Percentiles rank a stretch among this genome's conserved stretches.
phyloP scores from a whole-genome alignment of 2,888 invertebrate genomes.

The Latheticus oryzae region DNA sequence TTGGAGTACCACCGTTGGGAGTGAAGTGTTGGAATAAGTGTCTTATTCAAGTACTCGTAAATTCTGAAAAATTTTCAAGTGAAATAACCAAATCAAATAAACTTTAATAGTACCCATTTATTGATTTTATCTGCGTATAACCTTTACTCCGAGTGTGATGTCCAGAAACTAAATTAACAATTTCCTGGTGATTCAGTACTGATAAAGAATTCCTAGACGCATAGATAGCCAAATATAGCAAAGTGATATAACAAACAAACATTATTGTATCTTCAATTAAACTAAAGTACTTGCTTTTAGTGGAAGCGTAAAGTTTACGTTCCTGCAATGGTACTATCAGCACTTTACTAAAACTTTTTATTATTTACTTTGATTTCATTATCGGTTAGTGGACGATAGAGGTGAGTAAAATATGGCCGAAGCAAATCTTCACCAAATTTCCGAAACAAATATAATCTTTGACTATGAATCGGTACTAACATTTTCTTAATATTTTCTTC shows the following conservation, averaged over 20 bases:
- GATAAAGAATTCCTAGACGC: constrained; percentile 49
- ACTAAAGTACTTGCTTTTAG: not conserved
- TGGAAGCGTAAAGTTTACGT: not conserved
- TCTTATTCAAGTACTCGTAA: constrained; percentile 45
- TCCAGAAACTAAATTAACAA: constrained; percentile 31
- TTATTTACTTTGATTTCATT: constrained; percentile 8
- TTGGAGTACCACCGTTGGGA: constrained; percentile 54
- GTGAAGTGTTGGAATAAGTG: constrained; percentile 50
- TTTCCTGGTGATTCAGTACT: constrained; percentile 46
- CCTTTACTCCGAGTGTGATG: constrained; percentile 1
- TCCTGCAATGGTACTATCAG: constrained; percentile 15
- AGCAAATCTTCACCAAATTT: constrained; percentile 47
- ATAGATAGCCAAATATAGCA: constrained; percentile 53
- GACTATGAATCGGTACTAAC: constrained; percentile 24
- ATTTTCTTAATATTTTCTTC: too few relatives aligned
- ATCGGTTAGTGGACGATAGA: constrained; percentile 43
- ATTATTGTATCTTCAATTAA: constrained; percentile 51
- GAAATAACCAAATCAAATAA: too few relatives aligned
- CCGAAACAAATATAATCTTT: constrained; percentile 47
- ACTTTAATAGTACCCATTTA: constrained; percentile 12
- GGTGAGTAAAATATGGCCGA: constrained; percentile 49
- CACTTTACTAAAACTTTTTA: not conserved
- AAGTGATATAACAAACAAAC: constrained; percentile 51
- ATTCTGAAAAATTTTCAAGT: constrained; percentile 45
- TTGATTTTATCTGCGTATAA: not conserved